phyloP scores from a whole-genome alignment of 2,797 vertebrate genomes.

The Pseudochirops corinnae region DNA sequence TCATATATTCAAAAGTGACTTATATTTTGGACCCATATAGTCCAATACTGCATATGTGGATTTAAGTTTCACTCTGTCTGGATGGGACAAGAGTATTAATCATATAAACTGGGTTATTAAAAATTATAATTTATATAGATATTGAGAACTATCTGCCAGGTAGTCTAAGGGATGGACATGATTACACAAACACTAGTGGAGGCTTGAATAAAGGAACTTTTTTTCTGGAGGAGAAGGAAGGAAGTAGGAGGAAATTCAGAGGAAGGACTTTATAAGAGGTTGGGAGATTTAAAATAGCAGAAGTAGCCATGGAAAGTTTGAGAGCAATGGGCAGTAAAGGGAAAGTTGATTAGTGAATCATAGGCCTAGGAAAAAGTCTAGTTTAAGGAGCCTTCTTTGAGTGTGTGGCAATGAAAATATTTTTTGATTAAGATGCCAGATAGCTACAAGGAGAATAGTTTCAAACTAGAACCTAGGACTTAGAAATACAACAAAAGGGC shows the following conservation, averaged over 20 bases:
- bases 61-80: slow-evolving; percentile 30
- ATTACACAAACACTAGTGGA: not conserved
- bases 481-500: not conserved
- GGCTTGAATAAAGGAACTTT: not conserved
- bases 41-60: not conserved
- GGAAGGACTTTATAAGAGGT: not conserved
- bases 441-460: not conserved
- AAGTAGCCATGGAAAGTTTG: not conserved
- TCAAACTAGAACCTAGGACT: not conserved
- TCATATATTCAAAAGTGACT: not conserved
- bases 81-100: not conserved
- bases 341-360: not conserved
- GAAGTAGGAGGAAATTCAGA: not conserved
- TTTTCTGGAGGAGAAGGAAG: not conserved
- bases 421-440: not conserved
- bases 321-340: not conserved
- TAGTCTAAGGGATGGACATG: slow-evolving; percentile 15
- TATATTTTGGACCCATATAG: not conserved
- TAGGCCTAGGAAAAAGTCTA: not conserved
- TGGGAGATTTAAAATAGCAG: not conserved
- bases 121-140: not conserved
- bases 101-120: slow-evolving; percentile 22
- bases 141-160: slow-evolving; percentile 6
- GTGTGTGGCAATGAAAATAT: not conserved
- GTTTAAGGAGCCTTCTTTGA: not conserved